Base-by-base conservation (phyloP, 1,140 invertebrate genomes). In the Seison nebaliae region DNA sequence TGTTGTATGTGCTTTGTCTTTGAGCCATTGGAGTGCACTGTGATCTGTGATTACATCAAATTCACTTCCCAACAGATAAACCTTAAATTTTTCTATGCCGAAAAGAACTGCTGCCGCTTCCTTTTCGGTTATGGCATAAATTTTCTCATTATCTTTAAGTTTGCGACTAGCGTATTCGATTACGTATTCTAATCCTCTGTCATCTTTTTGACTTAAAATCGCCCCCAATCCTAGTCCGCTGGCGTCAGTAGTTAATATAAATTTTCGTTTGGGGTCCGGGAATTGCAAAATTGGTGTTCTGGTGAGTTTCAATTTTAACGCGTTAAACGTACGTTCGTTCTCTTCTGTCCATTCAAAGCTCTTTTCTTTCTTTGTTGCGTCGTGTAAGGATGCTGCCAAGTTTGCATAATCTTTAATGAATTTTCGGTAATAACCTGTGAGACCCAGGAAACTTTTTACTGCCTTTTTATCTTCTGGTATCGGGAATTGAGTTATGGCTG, bases 41-140 rank as follows among this genome's bases (percentile, higher is more conserved):
- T 68, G 59, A 43, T 68, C 62, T 1, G 61, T 67, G 8, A 57
- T 36, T 1, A 68, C 49, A 15, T 44, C 56, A 43, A 67, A 67
- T 32, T 58, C 50, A 21, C 36, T 50, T 16, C 56, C 57, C 38
- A 55, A 58, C 3, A 69, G 44, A 48, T 64, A 67, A 16, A 53
- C 42, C 42, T 54, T 34, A 41, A 65, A 65, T 23, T 63, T 48
- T 26, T 58, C 41, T 3, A 65, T 46, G 0, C 51, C 52, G 51
- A 51, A 51, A 6, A 67, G 45, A 8, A 67, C 53, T 3, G 61
- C 63, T 14, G 68, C 42, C 29, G 62, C 47, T 54, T 68, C 62
- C 43, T 59, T 44, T 46, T 67, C 60, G 0, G 54, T 59, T 9
- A 49, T 48, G 3, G 43, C 45, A 40, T 59, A 65, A 20, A 62